phyloP scores from a whole-genome alignment of 1,140 invertebrate genomes.

The Pachypeltis micranthus region DNA sequence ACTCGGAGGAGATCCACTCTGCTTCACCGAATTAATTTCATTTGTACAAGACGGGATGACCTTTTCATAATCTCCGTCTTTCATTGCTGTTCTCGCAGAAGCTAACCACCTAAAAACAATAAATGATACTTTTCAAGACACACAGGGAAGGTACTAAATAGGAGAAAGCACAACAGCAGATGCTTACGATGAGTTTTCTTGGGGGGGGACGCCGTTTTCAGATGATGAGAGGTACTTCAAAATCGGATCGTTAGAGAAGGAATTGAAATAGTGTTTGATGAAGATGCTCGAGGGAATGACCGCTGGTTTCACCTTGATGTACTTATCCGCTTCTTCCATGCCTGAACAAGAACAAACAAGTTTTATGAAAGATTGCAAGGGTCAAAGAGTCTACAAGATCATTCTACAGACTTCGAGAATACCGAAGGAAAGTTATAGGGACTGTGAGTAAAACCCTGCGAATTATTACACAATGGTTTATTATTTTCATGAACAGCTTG shows the following conservation, averaged over 20 bases:
- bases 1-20: slow-evolving; percentile 34
- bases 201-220: not conserved
- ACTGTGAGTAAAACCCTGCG: too few species aligned
- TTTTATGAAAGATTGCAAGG: too few species aligned
- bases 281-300: slow-evolving; percentile 71
- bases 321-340: slow-evolving; percentile 54
- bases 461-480: too few species aligned
- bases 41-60: slow-evolving; percentile 66
- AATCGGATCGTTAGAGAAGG: slow-evolving; percentile 75
- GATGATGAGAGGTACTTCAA: slow-evolving; percentile 24
- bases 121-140: slow-evolving; percentile 5
- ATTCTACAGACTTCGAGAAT: too few species aligned
- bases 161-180: not conserved
- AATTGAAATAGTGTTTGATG: slow-evolving; percentile 69
- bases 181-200: not conserved
- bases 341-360: slow-evolving; percentile 42
- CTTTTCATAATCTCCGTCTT: slow-evolving; percentile 59
- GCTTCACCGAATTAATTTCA: slow-evolving; percentile 50
- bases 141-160: not conserved
- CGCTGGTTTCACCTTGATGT: slow-evolving; percentile 51
- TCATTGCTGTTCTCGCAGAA: slow-evolving; percentile 51
- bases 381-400: too few species aligned
- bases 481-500: too few species aligned
- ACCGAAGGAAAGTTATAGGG: too few species aligned
- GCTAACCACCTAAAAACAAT: slow-evolving; percentile 42